A percentile compares a stretch with the other conserved stretches of the same genome.
phyloP scores from a whole-genome alignment of 2,888 invertebrate genomes.

The Tribolium freemani region DNA sequence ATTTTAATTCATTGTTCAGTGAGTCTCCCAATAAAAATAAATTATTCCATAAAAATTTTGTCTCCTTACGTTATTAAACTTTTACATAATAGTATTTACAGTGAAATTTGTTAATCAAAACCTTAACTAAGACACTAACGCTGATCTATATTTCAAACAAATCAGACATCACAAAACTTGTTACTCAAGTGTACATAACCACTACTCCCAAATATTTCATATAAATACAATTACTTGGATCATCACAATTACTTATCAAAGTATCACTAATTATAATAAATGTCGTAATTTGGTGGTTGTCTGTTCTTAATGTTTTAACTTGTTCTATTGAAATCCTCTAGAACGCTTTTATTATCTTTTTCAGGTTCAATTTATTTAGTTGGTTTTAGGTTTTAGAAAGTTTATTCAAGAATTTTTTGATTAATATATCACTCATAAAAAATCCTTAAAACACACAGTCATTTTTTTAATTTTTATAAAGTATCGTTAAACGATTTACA shows the following conservation, averaged over 20 bases:
- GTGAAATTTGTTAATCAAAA: neutral
- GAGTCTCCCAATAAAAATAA: neutral
- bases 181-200: neutral
- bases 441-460: no score
- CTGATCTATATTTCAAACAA: neutral
- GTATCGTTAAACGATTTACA: no score
- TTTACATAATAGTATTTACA: slow-evolving; percentile 26
- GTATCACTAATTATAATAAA: neutral
- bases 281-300: neutral
- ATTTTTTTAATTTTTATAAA: no score
- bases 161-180: neutral
- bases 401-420: no score
- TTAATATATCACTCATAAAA: no score
- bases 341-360: no score
- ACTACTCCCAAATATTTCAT: neutral
- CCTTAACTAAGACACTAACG: neutral
- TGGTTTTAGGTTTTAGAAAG: no score
- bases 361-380: no score
- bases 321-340: neutral
- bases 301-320: neutral
- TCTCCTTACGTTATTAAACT: slow-evolving; percentile 47
- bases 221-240: neutral
- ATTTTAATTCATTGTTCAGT: neutral
- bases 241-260: neutral
- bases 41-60: slow-evolving; percentile 51